Base-by-base conservation (phyloP, 1,140 invertebrate species). In the Zaprionus africanus region DNA sequence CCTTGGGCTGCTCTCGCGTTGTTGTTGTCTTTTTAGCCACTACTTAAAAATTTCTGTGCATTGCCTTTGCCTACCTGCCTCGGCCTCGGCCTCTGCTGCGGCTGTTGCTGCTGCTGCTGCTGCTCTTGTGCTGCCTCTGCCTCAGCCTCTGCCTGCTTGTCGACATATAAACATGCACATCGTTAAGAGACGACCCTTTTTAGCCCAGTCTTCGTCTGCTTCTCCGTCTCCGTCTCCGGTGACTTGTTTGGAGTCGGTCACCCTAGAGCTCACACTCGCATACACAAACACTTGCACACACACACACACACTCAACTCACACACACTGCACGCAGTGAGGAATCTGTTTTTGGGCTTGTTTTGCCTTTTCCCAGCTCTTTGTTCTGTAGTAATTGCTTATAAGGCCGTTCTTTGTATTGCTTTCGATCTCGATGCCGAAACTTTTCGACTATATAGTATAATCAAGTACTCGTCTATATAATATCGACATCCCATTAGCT, bases 301-400 rank as follows among this genome's bases (percentile, higher is more conserved):
- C 62, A 60, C 28, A 62, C 56, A 61, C 76, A 64, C 58, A 74
- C 60, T 9, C 28, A 1, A 28, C 7, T 75, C 59, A 26, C 66
- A 61, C 61, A 53, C 64, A 66, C 49, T 57, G 22, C 34, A 63
- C 24, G 24, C 22, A 53, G n/a, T 54, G 28, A 53, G 53, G 53
- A 72, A 67, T 74, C 58, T 69, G 62, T 77, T 78, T 69, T 69
- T 73, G 75, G 67, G 77, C 81, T 83, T 83, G 81, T 83, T 83
- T 81, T 71, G 78, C 78, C 60, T 73, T 84, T 84, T 70, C 69
- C 68, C 81, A 81, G 54, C 59, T 81, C 78, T 85, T 85, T 85
- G 82, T 85, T 85, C 84, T 85, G 63, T 51, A 81, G 82, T 85
- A 85, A 85, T 85, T 85, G 82, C 84, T 84, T 62, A 81, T 65